Percentiles rank a stretch among this genome's conserved stretches.
Evolutionary conservation across 2,888 invertebrate species (phyloP).

Genomic region (Xestoiulus laeticollis): DNA sequence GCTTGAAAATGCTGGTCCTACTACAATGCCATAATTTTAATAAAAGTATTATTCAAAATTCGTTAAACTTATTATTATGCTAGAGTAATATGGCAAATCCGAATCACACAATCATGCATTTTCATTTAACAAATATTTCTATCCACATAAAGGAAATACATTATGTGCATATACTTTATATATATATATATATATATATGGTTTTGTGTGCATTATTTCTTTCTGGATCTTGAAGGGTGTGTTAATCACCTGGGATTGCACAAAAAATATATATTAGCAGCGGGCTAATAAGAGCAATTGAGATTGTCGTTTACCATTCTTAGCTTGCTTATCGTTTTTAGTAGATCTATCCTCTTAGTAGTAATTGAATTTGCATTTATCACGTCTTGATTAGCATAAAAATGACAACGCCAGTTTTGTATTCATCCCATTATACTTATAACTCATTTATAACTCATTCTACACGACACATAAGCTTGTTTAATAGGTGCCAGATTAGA

Average conservation of each 20-base stretch:
- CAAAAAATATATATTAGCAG: not conserved
- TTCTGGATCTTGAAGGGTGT: not conserved
- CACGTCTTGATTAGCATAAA: constrained; percentile 19
- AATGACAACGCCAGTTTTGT: not conserved
- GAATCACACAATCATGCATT: too few species aligned
- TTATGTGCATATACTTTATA: too few species aligned
- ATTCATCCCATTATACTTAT: not conserved
- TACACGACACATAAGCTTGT: not conserved
- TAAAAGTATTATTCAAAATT: too few species aligned
- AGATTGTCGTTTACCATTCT: not conserved
- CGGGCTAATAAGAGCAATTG: not conserved
- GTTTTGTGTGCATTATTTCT: not conserved
- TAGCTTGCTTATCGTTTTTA: constrained; percentile 13
- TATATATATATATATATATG: too few species aligned
- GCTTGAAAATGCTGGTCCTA: too few species aligned
- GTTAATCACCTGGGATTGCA: not conserved
- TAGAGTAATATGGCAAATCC: too few species aligned
- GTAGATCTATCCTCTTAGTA: not conserved
- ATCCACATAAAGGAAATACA: too few species aligned
- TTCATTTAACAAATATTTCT: too few species aligned
- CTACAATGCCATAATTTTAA: too few species aligned
- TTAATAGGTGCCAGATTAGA: not conserved
- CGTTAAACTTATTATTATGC: too few species aligned
- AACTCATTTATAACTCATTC: not conserved
- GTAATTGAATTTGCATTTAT: constrained; percentile 11